Evolutionary conservation across 1,140 invertebrate genomes (phyloP), one percentile per base, ranked within the genome.

Genomic region (Oryzaephilus surinamensis): DNA sequence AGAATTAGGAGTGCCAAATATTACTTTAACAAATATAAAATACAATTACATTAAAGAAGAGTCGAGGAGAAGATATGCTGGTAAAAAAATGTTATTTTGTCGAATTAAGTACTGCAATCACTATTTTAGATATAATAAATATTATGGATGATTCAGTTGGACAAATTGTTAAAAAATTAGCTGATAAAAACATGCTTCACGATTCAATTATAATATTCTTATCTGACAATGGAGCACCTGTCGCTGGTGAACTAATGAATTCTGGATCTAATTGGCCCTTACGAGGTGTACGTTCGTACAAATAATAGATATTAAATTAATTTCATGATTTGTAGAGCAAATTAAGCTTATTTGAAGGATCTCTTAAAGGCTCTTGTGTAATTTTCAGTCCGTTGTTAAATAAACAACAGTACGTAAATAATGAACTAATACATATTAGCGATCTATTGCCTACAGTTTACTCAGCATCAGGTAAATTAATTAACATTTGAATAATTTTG

Each of bases 361-460:
- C 90, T 1, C 77, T 94, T 6, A 70, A 84, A 20, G 77, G 79
- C 8, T 66, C 71, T 1, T 79, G 67, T 1, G 52, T 80, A 0
- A 37, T 86, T n/a, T 85, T 79, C 75, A 77, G 73, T 23, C 66
- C 73, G 1, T 48, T 59, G 8, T 46, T 83, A 6, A 49, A 60
- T 6, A 66, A 73, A 8, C 58, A 54, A 7, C 59, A 71, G 6
- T 66, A 79, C 30, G 65, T 84, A 0, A 71, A 76, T 0, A 66
- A 71, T 1, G 73, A 90, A 43, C 61, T 79, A 20, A 70, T 94
- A 54, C 87, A 94, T 55, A 77, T 95, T 6, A 70, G 70, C 1
- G 92, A 96, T 63, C 93, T 89, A 86, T 56, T 95, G 16, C 90
- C 92, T 1, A 95, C 91, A 0, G 54, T 96, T 0, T 65, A 80